Evolutionary conservation across 2,888 invertebrate species (phyloP).

Genomic region (Conistra vaccinii): DNA sequence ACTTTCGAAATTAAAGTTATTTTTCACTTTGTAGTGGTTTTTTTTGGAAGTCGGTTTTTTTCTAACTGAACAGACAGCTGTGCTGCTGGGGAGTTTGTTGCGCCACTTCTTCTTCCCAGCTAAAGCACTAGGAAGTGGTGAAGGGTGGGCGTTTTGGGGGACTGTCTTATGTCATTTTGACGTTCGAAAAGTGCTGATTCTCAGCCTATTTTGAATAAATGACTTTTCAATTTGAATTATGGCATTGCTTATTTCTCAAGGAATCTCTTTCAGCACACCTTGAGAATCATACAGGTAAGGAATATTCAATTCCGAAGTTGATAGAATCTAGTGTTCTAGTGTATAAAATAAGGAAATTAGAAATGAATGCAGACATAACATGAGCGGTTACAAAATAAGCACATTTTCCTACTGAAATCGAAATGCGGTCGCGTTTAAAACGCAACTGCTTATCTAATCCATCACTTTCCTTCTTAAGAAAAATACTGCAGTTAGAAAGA

Average conservation of each 20-base stretch:
- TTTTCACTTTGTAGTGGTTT: too few relatives aligned
- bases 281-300: background rate
- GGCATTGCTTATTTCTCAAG: background rate
- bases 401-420: constrained; percentile 69
- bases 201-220: too few relatives aligned
- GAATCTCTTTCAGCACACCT: background rate
- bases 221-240: too few relatives aligned
- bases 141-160: too few relatives aligned
- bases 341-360: constrained; percentile 19
- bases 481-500: constrained; percentile 67
- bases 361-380: constrained; percentile 34
- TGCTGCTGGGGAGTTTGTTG: too few relatives aligned
- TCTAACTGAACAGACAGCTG: too few relatives aligned
- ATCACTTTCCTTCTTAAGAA: constrained; percentile 71
- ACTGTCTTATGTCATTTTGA: too few relatives aligned
- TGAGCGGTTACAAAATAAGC: constrained; percentile 50
- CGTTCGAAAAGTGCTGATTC: too few relatives aligned
- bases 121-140: too few relatives aligned
- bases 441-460: constrained; percentile 47
- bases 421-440: constrained; percentile 68
- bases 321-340: background rate
- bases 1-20: too few relatives aligned
- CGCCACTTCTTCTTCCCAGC: too few relatives aligned
- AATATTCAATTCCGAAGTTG: background rate
- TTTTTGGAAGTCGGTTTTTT: too few relatives aligned